Evolutionary conservation across 2,113 vertebrate species (phyloP).

Genomic region (Cynocephalus volans): DNA sequence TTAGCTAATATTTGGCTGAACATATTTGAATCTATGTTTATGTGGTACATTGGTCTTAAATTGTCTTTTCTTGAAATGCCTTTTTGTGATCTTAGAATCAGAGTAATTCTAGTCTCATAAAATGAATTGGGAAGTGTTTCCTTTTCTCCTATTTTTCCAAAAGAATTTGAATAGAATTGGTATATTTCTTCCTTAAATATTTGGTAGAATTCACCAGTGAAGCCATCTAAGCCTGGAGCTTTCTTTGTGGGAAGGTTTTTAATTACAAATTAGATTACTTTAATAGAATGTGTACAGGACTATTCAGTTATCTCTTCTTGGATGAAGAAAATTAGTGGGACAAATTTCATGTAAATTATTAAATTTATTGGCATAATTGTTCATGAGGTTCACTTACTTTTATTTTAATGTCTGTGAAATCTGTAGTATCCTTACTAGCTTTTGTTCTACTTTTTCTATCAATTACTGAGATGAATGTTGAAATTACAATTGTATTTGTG

Average conservation of each 20-base stretch:
- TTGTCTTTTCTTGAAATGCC: background rate
- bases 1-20: slow-evolving; percentile 17
- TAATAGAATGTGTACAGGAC: background rate
- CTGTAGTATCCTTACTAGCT: background rate
- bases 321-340: too few species aligned
- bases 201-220: background rate
- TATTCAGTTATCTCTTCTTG: background rate
- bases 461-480: background rate
- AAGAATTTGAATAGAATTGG: background rate
- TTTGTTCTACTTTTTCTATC: background rate
- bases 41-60: background rate
- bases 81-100: background rate
- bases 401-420: background rate
- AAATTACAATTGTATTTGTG: too few species aligned
- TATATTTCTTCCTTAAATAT: slow-evolving; percentile 25
- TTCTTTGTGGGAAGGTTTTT: background rate
- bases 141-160: background rate
- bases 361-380: background rate
- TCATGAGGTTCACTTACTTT: background rate
- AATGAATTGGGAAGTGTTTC: background rate
- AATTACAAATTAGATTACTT: background rate
- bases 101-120: background rate
- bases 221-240: background rate
- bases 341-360: background rate
- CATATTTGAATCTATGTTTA: background rate